A percentile compares a stretch with the other conserved stretches of the same genome.
Conservation (phyloP, 2,113 vertebrate genomes). For the Colistium nudipinnis region DNA sequence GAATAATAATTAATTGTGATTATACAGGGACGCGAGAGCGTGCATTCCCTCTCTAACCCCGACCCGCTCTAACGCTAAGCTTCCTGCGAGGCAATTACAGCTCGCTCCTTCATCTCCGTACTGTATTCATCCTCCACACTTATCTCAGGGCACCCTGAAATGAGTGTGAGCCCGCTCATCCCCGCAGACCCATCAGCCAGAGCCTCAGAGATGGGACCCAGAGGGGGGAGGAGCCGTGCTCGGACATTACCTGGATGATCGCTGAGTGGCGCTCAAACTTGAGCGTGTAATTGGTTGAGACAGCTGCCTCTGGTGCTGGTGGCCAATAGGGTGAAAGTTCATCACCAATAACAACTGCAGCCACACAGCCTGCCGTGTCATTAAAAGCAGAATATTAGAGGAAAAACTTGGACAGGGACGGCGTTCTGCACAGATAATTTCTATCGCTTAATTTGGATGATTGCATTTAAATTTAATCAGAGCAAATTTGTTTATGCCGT, state of each 20-base stretch:
- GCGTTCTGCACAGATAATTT: slow-evolving; percentile 57
- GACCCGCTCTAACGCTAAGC: slow-evolving; percentile 39
- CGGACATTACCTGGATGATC: slow-evolving; percentile 78
- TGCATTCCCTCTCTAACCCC: slow-evolving; percentile 23
- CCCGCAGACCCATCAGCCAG: slow-evolving; percentile 43
- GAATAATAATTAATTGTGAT: slow-evolving; percentile 54
- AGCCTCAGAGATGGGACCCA: slow-evolving; percentile 43
- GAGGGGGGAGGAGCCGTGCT: slow-evolving; percentile 66
- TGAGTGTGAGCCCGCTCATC: slow-evolving; percentile 65
- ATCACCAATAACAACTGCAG: slow-evolving; percentile 74
- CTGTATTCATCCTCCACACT: slow-evolving; percentile 62
- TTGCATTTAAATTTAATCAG: slow-evolving; percentile 69
- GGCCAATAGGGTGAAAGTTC: slow-evolving; percentile 81
- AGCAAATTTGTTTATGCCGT: slow-evolving; percentile 53
- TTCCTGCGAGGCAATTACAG: slow-evolving; percentile 65
- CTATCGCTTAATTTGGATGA: slow-evolving; percentile 63
- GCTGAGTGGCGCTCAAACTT: slow-evolving; percentile 75
- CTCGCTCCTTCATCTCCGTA: slow-evolving; percentile 35
- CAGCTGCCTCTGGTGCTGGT: slow-evolving; percentile 77
- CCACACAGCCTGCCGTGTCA: slow-evolving; percentile 62
- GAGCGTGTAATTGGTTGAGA: slow-evolving; percentile 82
- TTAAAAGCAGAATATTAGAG: slow-evolving; percentile 70
- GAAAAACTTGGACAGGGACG: slow-evolving; percentile 34
- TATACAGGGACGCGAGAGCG: slow-evolving; percentile 18
- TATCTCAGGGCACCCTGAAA: slow-evolving; percentile 68